These are phyloP conservation scores for Pristis pectinata DNA, from an alignment of 2,797 vertebrate genomes.

Conservation along the genomic window DNA sequence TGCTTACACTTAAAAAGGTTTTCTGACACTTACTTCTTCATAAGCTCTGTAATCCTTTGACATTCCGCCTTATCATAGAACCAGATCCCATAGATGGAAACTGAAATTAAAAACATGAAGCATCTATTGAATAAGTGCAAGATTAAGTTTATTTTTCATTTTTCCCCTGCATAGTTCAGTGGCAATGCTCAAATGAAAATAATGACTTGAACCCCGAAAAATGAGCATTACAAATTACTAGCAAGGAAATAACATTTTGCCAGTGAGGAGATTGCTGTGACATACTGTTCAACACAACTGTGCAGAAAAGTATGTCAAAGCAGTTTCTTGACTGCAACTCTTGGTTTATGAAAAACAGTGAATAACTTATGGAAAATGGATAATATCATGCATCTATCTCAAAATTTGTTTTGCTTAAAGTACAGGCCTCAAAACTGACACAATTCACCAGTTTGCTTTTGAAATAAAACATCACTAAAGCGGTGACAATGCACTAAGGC, in stretches of 20 bases:
- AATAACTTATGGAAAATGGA: neutral
- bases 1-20: neutral
- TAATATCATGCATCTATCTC: neutral
- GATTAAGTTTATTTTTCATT: neutral
- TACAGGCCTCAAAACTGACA: neutral
- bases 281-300: too few relatives aligned
- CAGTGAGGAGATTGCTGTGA: neutral
- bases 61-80: slow-evolving; percentile 95
- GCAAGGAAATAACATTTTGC: neutral
- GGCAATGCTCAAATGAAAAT: neutral
- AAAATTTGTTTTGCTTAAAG: neutral
- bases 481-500: neutral
- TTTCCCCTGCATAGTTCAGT: neutral
- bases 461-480: neutral
- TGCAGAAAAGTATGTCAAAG: too few relatives aligned
- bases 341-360: neutral
- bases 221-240: neutral
- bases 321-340: too few relatives aligned
- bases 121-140: neutral
- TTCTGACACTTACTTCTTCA: slow-evolving; percentile 80
- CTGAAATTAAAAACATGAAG: slow-evolving; percentile 54
- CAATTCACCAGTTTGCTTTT: neutral
- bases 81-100: slow-evolving; percentile 95
- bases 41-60: slow-evolving; percentile 84
- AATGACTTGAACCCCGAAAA: neutral